Evolutionary conservation across 2,888 invertebrate species (phyloP), one percentile per base, ranked within the genome.

Genomic region (Lycophotia porphyrea): DNA sequence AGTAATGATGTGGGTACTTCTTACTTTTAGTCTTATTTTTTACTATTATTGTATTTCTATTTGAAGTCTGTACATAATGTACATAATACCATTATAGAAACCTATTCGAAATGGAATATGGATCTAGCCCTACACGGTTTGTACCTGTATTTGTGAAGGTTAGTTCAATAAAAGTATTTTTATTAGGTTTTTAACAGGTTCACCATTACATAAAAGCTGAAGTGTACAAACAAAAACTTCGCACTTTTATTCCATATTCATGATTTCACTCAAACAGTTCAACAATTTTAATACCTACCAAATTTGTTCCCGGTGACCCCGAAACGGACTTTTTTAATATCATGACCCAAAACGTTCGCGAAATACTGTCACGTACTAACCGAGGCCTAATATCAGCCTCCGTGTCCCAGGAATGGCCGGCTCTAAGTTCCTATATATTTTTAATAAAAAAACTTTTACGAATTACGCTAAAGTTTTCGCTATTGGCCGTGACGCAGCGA

Each of bases 361-460:
- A 83, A 91, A 92, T 90, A 91, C 89, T 88, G 92, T 93, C 93
- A 93, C 93, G 93, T 93, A 87, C 80, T 89, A 82, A 88, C 86
- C 85, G 74, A 73, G 87, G 78, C 81, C 81, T 86, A 80, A 88
- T 88, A 89, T 82, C 72, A 74, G 70, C 63, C 66, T 52, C 31
- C 64, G 78, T 78, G 86, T 69, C 80, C 60, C 69, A 67, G 73
- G 64, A 90, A 86, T 84, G 89, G 80, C 67, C 81, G 75, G 78
- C 34, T 55, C 66, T 75, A 77, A 85, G 86, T 78, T 85, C 83
- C 82, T 85, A 83, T 85, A 84, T 85, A 84, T 90, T 93, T 93
- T 93, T 93, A 93, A 92, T 92, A 93, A 92, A 93, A 93, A 93
- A 93, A 83, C 87, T 93, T 93, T 91, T 71, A 84, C 86, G 84